phyloP scores from a whole-genome alignment of 2,888 invertebrate species.

The Pheosia gnoma region DNA sequence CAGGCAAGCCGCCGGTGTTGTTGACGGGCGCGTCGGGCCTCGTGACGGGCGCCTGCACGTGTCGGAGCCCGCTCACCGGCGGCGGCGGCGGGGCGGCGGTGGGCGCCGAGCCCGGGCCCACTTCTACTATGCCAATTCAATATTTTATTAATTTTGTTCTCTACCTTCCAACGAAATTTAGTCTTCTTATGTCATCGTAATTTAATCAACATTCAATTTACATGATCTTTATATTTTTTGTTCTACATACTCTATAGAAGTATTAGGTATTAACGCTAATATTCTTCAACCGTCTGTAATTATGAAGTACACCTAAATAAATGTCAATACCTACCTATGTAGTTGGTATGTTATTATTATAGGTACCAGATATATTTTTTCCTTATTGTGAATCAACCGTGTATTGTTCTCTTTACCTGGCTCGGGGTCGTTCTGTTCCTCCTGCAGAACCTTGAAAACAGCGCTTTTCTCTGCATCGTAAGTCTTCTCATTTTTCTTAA shows the following conservation, averaged over 20 bases:
- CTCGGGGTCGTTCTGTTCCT: conserved; percentile 92
- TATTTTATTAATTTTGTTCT: conserved; percentile 38
- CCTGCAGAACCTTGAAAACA: conserved; percentile 95
- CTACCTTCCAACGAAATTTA: neutral
- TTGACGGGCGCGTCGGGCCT: conserved; percentile 85
- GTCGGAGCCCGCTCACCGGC: conserved; percentile 85
- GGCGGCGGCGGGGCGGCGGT: conserved; percentile 57
- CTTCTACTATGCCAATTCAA: conserved; percentile 68
- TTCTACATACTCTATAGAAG: too few species aligned
- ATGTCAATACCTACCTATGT: neutral
- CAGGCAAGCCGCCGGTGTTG: conserved; percentile 89
- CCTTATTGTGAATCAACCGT: conserved; percentile 8
- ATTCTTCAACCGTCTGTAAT: too few species aligned
- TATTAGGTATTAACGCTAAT: too few species aligned
- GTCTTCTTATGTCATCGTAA: too few species aligned
- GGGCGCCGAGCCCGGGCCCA: conserved; percentile 42
- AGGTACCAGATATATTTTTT: conserved; percentile 5
- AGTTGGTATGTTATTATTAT: conserved; percentile 5
- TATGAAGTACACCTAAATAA: neutral
- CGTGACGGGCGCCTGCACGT: conserved; percentile 90
- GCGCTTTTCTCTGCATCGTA: conserved; percentile 95
- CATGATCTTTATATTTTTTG: too few species aligned
- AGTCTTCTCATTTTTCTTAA: conserved; percentile 97
- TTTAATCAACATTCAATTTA: too few species aligned
- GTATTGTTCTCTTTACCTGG: conserved; percentile 84